Percentiles rank a stretch among this genome's conserved stretches.
Conservation (phyloP, 2,113 vertebrate species). For the Neotragus pygmaeus region DNA sequence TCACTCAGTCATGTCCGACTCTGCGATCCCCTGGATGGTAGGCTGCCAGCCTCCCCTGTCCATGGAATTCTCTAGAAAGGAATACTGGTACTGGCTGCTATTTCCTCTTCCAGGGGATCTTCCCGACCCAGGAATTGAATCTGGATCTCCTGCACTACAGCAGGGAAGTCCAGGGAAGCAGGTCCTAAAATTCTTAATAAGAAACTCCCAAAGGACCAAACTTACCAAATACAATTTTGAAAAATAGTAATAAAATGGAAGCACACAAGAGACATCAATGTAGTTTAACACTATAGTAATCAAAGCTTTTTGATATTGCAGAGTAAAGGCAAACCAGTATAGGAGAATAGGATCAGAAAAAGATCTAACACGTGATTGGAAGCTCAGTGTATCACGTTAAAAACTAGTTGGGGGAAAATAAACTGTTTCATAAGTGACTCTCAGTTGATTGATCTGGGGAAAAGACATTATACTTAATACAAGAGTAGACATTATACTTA, state of each 20-base stretch:
- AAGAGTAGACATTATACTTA: neutral
- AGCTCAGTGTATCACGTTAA: neutral
- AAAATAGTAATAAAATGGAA: neutral
- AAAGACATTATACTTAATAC: neutral
- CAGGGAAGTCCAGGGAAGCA: neutral
- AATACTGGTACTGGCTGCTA: neutral
- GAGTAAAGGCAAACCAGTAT: neutral
- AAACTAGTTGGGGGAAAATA: neutral
- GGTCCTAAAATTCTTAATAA: neutral
- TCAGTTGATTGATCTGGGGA: neutral
- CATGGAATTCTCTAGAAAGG: neutral
- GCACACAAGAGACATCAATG: neutral
- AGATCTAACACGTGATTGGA: neutral
- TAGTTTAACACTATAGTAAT: neutral
- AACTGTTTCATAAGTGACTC: neutral
- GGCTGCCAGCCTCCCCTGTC: neutral
- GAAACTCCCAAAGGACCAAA: neutral
- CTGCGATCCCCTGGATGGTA: neutral
- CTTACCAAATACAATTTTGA: neutral
- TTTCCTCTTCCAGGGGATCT: neutral
- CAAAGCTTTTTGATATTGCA: neutral
- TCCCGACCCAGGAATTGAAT: neutral
- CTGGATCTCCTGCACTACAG: neutral
- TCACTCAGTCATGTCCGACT: neutral
- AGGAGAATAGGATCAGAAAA: neutral